These are phyloP conservation scores for Phytoseiulus persimilis DNA, from an alignment of 2,888 invertebrate species.

Conservation along the genomic window DNA sequence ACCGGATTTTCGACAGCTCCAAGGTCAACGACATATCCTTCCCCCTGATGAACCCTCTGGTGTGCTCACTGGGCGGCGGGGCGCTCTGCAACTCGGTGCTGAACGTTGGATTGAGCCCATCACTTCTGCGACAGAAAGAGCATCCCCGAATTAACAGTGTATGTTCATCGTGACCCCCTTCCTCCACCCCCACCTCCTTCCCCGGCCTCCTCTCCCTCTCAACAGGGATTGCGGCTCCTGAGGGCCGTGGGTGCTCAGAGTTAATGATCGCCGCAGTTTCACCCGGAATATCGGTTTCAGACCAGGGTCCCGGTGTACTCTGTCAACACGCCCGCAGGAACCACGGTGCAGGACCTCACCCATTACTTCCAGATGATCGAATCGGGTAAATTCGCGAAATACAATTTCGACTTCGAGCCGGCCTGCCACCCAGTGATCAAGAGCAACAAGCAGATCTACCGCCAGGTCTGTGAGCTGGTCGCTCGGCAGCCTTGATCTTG, in stretches of 20 bases:
- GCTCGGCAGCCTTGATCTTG: background rate
- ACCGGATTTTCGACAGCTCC: constrained; percentile 18
- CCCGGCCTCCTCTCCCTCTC: too few relatives aligned
- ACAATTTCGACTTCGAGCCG: constrained; percentile 11
- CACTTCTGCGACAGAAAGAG: constrained; percentile 1
- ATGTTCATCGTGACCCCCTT: too few relatives aligned
- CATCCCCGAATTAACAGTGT: constrained; percentile 36
- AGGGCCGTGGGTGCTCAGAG: too few relatives aligned
- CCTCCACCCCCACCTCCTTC: too few relatives aligned
- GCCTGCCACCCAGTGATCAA: constrained; percentile 10
- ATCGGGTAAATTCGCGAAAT: constrained; percentile 15
- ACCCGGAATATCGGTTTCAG: background rate
- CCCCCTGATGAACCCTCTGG: constrained; percentile 10
- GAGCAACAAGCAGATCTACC: background rate
- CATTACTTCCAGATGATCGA: constrained; percentile 35
- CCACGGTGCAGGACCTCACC: constrained; percentile 23
- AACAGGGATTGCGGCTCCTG: too few relatives aligned
- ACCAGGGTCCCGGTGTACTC: background rate
- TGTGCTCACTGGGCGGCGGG: constrained; percentile 25
- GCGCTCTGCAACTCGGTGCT: constrained; percentile 18
- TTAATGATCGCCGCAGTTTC: background rate
- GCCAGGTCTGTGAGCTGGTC: background rate
- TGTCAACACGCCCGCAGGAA: constrained; percentile 10
- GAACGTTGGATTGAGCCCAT: constrained; percentile 9
- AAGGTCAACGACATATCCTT: constrained; percentile 14